Percentiles rank a stretch among this genome's conserved stretches.
phyloP scores from a whole-genome alignment of 2,797 vertebrate species.

The Siniperca undulata region DNA sequence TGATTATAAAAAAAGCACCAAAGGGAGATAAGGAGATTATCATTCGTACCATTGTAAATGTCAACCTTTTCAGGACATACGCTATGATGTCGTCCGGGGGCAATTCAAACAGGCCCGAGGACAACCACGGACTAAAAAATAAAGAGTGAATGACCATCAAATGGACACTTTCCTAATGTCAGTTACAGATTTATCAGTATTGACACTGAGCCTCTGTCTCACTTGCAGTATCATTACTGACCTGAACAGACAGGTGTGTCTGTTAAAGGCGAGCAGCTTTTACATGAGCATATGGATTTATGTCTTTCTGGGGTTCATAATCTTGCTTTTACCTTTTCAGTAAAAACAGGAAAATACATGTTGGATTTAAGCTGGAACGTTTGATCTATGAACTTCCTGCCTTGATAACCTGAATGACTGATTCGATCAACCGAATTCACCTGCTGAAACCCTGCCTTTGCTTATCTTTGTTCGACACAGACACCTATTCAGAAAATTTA shows the following conservation, averaged over 20 bases:
- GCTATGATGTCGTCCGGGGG: not conserved
- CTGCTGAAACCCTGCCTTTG: not conserved
- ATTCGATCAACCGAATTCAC: not conserved
- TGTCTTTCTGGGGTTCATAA: not conserved
- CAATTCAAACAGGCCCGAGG: not conserved
- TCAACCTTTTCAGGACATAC: slow-evolving; percentile 30
- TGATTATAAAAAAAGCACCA: slow-evolving; percentile 45
- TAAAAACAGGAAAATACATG: not conserved
- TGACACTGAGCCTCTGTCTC: not conserved
- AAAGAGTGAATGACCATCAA: not conserved
- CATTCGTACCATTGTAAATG: slow-evolving; percentile 51
- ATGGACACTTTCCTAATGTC: not conserved
- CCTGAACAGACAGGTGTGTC: slow-evolving; percentile 6
- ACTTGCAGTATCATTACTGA: not conserved
- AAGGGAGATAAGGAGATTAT: slow-evolving; percentile 38
- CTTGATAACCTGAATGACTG: not conserved
- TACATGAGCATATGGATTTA: slow-evolving; percentile 4
- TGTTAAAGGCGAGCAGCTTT: not conserved
- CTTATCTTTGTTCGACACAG: not conserved
- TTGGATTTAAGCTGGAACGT: slow-evolving; percentile 4
- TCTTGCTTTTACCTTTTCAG: slow-evolving; percentile 4
- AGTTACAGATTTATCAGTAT: slow-evolving; percentile 11
- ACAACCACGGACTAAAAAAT: not conserved
- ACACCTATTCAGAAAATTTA: slow-evolving; percentile 1
- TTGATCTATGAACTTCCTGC: not conserved